These are phyloP conservation scores for Timandra comae DNA, from an alignment of 2,888 invertebrate species.

Conservation along the genomic window DNA sequence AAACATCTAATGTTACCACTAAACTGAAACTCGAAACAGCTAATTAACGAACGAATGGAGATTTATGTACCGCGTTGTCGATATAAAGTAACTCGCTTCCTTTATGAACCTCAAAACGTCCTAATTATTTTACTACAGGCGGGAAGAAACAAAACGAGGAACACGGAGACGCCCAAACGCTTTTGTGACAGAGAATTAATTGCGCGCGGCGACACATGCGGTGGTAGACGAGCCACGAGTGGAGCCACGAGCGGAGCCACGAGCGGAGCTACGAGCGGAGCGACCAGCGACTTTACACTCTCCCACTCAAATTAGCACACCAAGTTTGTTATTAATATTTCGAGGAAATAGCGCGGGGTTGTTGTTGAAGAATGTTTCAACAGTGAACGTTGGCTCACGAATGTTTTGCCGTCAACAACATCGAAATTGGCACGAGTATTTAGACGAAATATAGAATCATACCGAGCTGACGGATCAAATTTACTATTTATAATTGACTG, in stretches of 20 bases:
- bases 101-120: constrained; percentile 76
- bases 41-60: constrained; percentile 71
- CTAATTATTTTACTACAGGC: constrained; percentile 72
- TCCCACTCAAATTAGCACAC: constrained; percentile 14
- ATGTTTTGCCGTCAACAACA: constrained; percentile 22
- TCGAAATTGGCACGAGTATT: constrained; percentile 24
- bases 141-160: constrained; percentile 65
- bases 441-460: not conserved
- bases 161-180: constrained; percentile 72
- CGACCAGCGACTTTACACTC: constrained; percentile 7
- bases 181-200: constrained; percentile 76
- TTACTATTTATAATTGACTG: too few relatives aligned
- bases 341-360: constrained; percentile 15
- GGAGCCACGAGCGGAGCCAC: constrained; percentile 16
- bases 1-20: constrained; percentile 32
- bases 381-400: constrained; percentile 26
- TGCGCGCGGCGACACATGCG: constrained; percentile 72
- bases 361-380: constrained; percentile 26
- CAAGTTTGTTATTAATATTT: constrained; percentile 11
- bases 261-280: constrained; percentile 22
- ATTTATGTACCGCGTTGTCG: constrained; percentile 75
- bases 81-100: constrained; percentile 73
- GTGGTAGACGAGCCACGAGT: constrained; percentile 24
- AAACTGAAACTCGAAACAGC: constrained; percentile 42
- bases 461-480: too few relatives aligned